These are phyloP conservation scores for Antedon mediterranea DNA, from an alignment of 53 echinoderm and acorn worm genomes.

Conservation along the genomic window DNA sequence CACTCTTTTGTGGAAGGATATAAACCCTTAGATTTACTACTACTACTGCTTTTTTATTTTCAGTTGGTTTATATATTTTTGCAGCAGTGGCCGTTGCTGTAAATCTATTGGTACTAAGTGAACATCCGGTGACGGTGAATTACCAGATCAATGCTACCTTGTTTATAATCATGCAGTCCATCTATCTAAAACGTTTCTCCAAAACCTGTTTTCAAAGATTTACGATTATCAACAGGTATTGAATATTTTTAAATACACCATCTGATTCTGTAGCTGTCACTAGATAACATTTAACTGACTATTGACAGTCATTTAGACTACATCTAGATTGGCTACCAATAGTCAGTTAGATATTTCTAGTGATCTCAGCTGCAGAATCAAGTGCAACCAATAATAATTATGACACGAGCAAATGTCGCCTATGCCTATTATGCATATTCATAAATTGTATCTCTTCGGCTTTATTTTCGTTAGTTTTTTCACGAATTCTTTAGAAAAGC, in stretches of 20 bases:
- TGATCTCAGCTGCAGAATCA: no score
- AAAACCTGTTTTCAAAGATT: background rate
- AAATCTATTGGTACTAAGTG: background rate
- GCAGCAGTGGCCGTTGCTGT: background rate
- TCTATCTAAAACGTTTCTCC: background rate
- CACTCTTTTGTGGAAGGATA: background rate
- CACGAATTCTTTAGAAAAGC: no score
- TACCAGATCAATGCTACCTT: background rate
- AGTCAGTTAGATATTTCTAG: no score
- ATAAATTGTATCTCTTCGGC: no score
- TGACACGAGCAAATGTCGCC: no score
- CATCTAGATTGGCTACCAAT: no score
- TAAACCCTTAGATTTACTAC: background rate
- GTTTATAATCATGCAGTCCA: background rate
- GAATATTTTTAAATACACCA: background rate
- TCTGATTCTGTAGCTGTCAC: no score
- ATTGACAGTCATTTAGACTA: no score
- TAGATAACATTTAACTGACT: no score
- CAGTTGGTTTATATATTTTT: background rate
- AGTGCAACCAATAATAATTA: no score
- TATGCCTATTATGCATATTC: no score
- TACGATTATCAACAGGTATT: background rate
- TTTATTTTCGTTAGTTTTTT: no score
- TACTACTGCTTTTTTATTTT: background rate
- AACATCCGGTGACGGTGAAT: background rate